Evolutionary conservation across 2,113 vertebrate genomes (phyloP), one percentile per base, ranked within the genome.

Genomic region (Gymnarchus niloticus): DNA sequence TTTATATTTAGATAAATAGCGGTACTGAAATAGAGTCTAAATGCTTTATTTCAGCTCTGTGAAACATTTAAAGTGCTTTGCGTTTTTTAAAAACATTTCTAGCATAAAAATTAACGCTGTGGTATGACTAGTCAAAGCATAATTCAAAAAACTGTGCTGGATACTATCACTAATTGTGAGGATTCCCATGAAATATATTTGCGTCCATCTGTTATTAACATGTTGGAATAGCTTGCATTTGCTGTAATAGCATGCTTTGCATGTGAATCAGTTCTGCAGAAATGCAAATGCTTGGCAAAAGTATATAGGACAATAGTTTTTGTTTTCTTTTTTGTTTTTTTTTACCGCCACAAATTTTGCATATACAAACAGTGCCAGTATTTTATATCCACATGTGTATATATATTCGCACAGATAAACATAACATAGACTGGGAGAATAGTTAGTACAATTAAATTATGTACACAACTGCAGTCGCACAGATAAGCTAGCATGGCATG

Each of bases 381-480:
- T 41, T 73, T 73, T 41, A 73, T 73, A 73, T 33, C 33, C 33
- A 14, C 19, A 19, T 73, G 65, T 41, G 41, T 73, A 33, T 73
- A 73, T 73, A 41, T 41, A 73, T 6, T 41, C 9, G 33, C 65
- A 41, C 65, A 73, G 28, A 69, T 17, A 41, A 41, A 73, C 41
- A 73, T 73, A 41, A 73, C 33, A 73, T 17, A 73, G 33, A 65
- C n/a, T 41, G 65, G 33, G 41, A 37, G 41, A 41, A 17, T 73
- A 41, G 65, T 73, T 41, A 73, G 19, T 56, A 21, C 51, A 77
- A n/a, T n/a, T 56, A 37, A 51, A 78, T 56, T 69, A 46, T 9
- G 49, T 10, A 84, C 61, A 84, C 54, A 77, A 48, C 86, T 86
- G 51, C 87, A 86, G 84, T 89, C 69, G 61, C 88, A 90, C 73